Base-by-base conservation (phyloP, 2,888 invertebrate genomes). In the Cotesia congregata region DNA sequence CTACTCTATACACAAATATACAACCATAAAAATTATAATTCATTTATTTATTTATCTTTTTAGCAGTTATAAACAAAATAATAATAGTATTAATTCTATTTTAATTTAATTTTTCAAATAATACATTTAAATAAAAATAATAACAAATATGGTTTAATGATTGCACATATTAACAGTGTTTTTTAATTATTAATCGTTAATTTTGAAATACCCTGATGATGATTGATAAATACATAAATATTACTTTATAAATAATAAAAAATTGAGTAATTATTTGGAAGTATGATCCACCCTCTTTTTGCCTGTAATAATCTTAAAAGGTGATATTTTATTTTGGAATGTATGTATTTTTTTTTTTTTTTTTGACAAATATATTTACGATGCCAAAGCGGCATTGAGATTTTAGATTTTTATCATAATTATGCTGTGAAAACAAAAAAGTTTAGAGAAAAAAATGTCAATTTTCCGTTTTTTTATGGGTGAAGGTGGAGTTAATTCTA, bases 1-100 rank as follows among this genome's bases (percentile, higher is more conserved):
- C 85, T 86, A 85, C 84, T 87, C 87, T 88, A 88, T 88, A 88
- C 88, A 88, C 87, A 88, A 88, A 87, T 88, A 88, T 88, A 88
- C 87, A 88, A 88, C 87, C 86, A 88, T 88, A 85, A 85, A 88
- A 88, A 88, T 87, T 80, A 87, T 59, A 78, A 77, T 77, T 77
- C 41, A 74, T 80, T 78, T 61, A 76, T 77, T 76, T 77, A 71
- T 78, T 62, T 71, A 75, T 71, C 77, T 76, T 38, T 73, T 39
- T 62, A 12, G 30, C 12, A 75, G 20, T 68, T 40, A 68, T 15
- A 68, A 38, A 68, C 40, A n/a, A 62, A 62, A 62, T 20, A 7
- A 62, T 15, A 62, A 15, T n/a, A 17, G 15, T 40, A 68, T 40
- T n/a, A 41, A 68, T 17, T 41, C 20, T 6, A 41, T 72, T 41